These are phyloP conservation scores for Phortica okadai DNA, from an alignment of 2,888 invertebrate species.

Conservation along the genomic window DNA sequence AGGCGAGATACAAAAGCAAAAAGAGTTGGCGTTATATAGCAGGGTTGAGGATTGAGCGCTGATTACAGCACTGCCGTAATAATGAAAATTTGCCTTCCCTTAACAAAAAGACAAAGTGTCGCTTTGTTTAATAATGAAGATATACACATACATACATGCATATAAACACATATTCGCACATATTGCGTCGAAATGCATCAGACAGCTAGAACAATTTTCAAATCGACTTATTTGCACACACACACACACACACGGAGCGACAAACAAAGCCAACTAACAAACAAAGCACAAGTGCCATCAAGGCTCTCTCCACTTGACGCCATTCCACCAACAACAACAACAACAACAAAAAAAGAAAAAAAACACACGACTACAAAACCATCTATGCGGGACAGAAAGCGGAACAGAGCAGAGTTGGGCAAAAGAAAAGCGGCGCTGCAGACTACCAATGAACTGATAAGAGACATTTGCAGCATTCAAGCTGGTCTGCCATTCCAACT, in stretches of 20 bases:
- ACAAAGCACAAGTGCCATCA: neutral
- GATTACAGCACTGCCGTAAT: too few relatives aligned
- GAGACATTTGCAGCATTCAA: slow-evolving; percentile 24
- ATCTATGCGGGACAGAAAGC: neutral
- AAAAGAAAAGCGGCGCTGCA: slow-evolving; percentile 6
- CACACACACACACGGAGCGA: slow-evolving; percentile 35
- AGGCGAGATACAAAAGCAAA: neutral
- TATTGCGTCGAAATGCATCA: neutral
- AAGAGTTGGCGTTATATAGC: too few relatives aligned
- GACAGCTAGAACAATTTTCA: neutral
- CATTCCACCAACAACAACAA: neutral
- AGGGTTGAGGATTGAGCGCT: too few relatives aligned
- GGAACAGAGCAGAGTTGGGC: neutral
- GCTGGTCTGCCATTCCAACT: slow-evolving; percentile 36
- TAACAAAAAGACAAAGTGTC: too few relatives aligned
- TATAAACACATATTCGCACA: neutral
- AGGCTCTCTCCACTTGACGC: neutral
- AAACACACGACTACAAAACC: neutral
- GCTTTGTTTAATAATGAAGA: neutral
- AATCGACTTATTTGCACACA: neutral
- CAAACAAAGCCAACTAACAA: slow-evolving; percentile 1
- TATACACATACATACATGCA: neutral
- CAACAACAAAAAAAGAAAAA: neutral
- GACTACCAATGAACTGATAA: slow-evolving; percentile 28
- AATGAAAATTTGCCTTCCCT: too few relatives aligned